Evolutionary conservation across 2,888 invertebrate species (phyloP).

Genomic region (Erebia palarica): DNA sequence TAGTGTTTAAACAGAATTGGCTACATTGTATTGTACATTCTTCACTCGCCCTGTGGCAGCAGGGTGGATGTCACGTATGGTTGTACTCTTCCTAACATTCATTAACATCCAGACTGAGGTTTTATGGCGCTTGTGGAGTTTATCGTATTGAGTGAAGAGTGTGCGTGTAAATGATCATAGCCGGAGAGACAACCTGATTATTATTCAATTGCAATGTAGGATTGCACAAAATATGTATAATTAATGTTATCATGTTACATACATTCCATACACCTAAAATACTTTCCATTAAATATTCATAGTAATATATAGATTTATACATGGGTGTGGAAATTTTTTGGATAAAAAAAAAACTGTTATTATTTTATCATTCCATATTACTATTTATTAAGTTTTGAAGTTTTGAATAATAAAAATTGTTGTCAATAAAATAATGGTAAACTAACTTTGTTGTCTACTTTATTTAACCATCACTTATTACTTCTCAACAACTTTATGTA

Average conservation of each 20-base stretch:
- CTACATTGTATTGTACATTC: too few relatives aligned
- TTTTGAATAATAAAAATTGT: conserved; percentile 34
- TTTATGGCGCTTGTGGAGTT: too few relatives aligned
- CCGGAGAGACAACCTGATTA: background rate
- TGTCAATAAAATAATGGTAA: conserved; percentile 37
- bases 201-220: background rate
- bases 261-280: background rate
- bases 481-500: too few relatives aligned
- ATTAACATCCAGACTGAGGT: too few relatives aligned
- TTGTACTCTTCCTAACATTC: too few relatives aligned
- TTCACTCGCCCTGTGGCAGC: too few relatives aligned
- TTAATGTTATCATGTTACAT: background rate
- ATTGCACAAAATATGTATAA: background rate
- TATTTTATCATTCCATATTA: conserved; percentile 28
- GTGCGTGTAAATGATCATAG: background rate
- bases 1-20: too few relatives aligned
- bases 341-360: background rate
- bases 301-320: background rate
- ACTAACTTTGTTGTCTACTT: conserved; percentile 26
- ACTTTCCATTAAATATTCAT: background rate
- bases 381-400: conserved; percentile 15
- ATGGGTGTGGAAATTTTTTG: conserved; percentile 1
- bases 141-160: too few relatives aligned
- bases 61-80: too few relatives aligned
- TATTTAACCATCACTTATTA: background rate